phyloP scores from a whole-genome alignment of 2,797 vertebrate species.

The Lophotriccus pileatus region DNA sequence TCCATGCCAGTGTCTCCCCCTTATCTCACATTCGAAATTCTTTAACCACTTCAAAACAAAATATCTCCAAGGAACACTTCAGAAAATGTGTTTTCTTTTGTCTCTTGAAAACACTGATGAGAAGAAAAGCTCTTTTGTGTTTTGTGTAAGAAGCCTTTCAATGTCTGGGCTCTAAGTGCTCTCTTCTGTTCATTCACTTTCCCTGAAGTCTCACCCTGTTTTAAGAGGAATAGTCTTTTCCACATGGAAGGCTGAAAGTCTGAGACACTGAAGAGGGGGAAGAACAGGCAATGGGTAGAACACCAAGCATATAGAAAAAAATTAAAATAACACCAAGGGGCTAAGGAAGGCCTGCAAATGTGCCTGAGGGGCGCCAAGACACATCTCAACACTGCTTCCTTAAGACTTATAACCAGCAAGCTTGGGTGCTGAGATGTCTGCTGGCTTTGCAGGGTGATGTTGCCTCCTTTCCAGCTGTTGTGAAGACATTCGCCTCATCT shows the following conservation, averaged over 20 bases:
- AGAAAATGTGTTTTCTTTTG: constrained; percentile 70
- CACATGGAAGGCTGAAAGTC: background rate
- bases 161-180: constrained; percentile 35
- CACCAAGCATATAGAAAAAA: background rate
- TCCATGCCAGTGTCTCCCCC: constrained; percentile 59
- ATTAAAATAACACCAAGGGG: background rate
- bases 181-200: constrained; percentile 63
- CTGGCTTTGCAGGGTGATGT: background rate
- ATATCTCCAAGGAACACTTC: constrained; percentile 59
- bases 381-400: background rate
- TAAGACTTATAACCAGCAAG: background rate
- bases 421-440: background rate
- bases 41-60: constrained; percentile 64
- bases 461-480: background rate
- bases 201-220: background rate
- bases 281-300: background rate
- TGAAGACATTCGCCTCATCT: background rate
- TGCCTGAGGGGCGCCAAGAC: background rate
- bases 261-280: background rate
- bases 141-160: constrained; percentile 55
- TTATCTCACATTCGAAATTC: constrained; percentile 61
- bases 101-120: constrained; percentile 57
- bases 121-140: constrained; percentile 60
- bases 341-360: background rate
- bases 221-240: constrained; percentile 10